These are phyloP conservation scores for Pegea sp. DNA, from an alignment of 23 tunicate species.

Conservation along the genomic window DNA sequence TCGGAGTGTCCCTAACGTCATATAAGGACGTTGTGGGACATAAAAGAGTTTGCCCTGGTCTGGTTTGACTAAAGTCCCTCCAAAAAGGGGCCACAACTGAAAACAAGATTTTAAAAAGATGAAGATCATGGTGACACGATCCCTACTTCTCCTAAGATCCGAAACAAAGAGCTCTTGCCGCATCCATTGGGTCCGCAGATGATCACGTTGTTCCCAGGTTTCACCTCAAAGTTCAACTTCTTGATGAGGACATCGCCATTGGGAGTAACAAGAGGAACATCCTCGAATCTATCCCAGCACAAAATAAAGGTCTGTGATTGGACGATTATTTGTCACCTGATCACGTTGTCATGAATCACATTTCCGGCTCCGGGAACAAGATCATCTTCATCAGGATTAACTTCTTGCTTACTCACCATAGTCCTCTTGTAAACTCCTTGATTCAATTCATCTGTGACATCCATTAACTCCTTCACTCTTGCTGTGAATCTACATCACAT, in stretches of 20 bases:
- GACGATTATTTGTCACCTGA: conserved; percentile 4
- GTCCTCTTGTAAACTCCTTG: conserved; percentile 59
- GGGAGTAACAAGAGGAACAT: conserved; percentile 80
- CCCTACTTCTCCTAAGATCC: conserved; percentile 62
- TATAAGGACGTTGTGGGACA: conserved; percentile 88
- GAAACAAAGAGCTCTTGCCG: conserved; percentile 76
- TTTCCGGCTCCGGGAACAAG: conserved; percentile 49
- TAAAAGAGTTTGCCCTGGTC: conserved; percentile 62
- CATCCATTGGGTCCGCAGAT: conserved; percentile 93
- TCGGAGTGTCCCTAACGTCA: conserved; percentile 66
- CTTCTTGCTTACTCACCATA: conserved; percentile 25
- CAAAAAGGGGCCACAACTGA: conserved; percentile 76
- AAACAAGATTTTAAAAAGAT: not conserved
- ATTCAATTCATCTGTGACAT: conserved; percentile 67
- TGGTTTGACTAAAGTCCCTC: conserved; percentile 71
- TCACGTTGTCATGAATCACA: conserved; percentile 28
- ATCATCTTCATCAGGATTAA: too few relatives aligned
- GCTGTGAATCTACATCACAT: conserved; percentile 43
- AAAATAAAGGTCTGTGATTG: not conserved
- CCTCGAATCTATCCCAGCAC: conserved; percentile 42
- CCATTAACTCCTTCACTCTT: conserved; percentile 63
- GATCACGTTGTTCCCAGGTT: conserved; percentile 54
- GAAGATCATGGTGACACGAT: not conserved
- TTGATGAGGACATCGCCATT: conserved; percentile 67
- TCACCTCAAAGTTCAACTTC: conserved; percentile 62